These are phyloP conservation scores for Dryomyza anilis DNA, from an alignment of 2,888 invertebrate genomes.

Conservation along the genomic window DNA sequence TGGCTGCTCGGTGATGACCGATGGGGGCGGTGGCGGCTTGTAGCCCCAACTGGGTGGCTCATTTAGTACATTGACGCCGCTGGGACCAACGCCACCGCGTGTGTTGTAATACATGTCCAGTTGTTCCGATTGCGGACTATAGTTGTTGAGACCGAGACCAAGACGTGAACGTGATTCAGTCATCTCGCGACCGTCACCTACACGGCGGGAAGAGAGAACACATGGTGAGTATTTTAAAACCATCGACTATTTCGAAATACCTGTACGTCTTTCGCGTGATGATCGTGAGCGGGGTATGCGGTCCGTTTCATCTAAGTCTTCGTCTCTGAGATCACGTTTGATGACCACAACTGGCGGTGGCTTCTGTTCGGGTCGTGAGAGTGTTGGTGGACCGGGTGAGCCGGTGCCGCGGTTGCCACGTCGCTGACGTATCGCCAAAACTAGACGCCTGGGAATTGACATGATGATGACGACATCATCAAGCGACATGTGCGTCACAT, in stretches of 20 bases:
- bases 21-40: slow-evolving; percentile 66
- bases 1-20: slow-evolving; percentile 90
- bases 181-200: slow-evolving; percentile 82
- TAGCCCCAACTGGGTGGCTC: slow-evolving; percentile 62
- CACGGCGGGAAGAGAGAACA: neutral
- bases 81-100: slow-evolving; percentile 68
- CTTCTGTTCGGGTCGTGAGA: slow-evolving; percentile 77
- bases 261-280: slow-evolving; percentile 63
- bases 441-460: slow-evolving; percentile 95
- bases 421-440: slow-evolving; percentile 89
- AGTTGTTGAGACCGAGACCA: slow-evolving; percentile 72
- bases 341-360: slow-evolving; percentile 91
- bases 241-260: slow-evolving; percentile 55
- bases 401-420: slow-evolving; percentile 67
- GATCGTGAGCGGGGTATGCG: slow-evolving; percentile 61
- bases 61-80: slow-evolving; percentile 65
- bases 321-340: slow-evolving; percentile 84
- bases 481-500: slow-evolving; percentile 95
- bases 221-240: slow-evolving; percentile 52
- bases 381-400: slow-evolving; percentile 60
- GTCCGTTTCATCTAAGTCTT: slow-evolving; percentile 73
- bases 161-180: slow-evolving; percentile 75
- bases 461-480: slow-evolving; percentile 99
- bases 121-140: slow-evolving; percentile 71
- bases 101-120: slow-evolving; percentile 84